Percentiles rank a stretch among this genome's conserved stretches.
These are phyloP conservation scores for Andricus quercusramuli DNA, from an alignment of 2,888 invertebrate species.

Conservation along the genomic window DNA sequence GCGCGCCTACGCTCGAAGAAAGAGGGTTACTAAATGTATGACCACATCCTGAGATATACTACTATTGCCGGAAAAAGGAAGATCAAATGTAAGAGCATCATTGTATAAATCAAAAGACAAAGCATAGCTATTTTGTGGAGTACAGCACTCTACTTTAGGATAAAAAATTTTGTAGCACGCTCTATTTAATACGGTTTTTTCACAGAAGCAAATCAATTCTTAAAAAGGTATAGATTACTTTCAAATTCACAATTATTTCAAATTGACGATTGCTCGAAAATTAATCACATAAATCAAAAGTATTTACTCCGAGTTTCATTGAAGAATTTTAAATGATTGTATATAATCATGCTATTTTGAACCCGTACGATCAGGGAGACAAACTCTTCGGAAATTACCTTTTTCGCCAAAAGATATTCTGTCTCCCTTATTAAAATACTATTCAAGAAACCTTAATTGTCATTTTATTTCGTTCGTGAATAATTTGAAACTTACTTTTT, in stretches of 20 bases:
- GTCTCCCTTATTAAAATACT: too few relatives aligned
- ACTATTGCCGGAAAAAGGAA: neutral
- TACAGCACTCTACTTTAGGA: neutral
- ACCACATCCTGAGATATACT: conserved; percentile 25
- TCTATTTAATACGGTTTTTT: neutral
- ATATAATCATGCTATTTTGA: too few relatives aligned
- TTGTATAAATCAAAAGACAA: conserved; percentile 21
- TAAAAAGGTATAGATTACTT: neutral
- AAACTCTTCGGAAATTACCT: neutral
- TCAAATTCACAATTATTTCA: neutral
- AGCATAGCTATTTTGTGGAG: conserved; percentile 1
- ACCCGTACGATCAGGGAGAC: too few relatives aligned
- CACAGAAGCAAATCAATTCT: neutral
- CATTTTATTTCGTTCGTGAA: too few relatives aligned
- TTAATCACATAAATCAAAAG: neutral
- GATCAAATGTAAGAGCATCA: conserved; percentile 3
- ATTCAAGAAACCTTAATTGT: too few relatives aligned
- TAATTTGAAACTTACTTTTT: too few relatives aligned
- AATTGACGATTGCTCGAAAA: neutral
- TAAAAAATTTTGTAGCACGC: neutral
- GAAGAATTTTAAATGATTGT: too few relatives aligned
- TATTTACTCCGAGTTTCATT: neutral
- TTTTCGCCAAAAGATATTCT: too few relatives aligned
- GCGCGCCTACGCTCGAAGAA: neutral
- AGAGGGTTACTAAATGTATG: conserved; percentile 29